A percentile compares a stretch with the other conserved stretches of the same genome.
Conservation (phyloP, 2,888 invertebrate genomes). For the Drosophila buzzatii region DNA sequence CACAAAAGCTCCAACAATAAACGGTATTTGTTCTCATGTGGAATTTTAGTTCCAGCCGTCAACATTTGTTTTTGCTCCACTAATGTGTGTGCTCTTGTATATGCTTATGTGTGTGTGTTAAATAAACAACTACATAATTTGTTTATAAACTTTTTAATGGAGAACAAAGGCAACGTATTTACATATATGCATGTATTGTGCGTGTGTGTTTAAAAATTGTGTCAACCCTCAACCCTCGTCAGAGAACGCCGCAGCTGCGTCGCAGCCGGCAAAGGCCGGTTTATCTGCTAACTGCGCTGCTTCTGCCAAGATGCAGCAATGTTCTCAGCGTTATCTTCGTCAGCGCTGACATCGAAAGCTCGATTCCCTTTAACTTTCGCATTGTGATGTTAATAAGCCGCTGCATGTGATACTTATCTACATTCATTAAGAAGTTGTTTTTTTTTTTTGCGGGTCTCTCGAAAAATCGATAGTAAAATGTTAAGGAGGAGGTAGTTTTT, state of each 20-base stretch:
- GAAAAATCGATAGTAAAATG: constrained; percentile 31
- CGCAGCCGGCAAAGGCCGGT: constrained; percentile 57
- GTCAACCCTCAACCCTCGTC: constrained; percentile 51
- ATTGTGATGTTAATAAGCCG: constrained; percentile 62
- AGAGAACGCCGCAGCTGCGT: constrained; percentile 14
- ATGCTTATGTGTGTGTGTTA: constrained; percentile 32
- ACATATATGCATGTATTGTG: constrained; percentile 1
- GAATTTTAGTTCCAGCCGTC: constrained; percentile 42
- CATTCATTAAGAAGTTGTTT: neutral
- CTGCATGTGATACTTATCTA: constrained; percentile 33
- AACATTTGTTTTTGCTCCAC: constrained; percentile 52
- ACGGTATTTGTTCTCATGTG: constrained; percentile 52
- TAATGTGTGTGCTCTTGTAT: constrained; percentile 20
- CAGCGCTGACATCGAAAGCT: constrained; percentile 17
- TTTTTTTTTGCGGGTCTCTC: constrained; percentile 10
- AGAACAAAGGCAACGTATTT: constrained; percentile 26
- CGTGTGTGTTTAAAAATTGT: constrained; percentile 43
- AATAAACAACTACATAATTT: constrained; percentile 73
- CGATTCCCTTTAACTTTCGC: constrained; percentile 19
- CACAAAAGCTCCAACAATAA: constrained; percentile 37
- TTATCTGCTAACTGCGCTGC: constrained; percentile 27
- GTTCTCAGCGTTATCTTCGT: constrained; percentile 27
- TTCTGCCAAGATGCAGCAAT: constrained; percentile 17
- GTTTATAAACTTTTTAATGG: constrained; percentile 66
- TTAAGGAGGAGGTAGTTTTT: neutral